Percentiles rank a stretch among this genome's conserved stretches.
Conservation (phyloP, 1,140 invertebrate genomes). For the Teleogryllus occipitalis region DNA sequence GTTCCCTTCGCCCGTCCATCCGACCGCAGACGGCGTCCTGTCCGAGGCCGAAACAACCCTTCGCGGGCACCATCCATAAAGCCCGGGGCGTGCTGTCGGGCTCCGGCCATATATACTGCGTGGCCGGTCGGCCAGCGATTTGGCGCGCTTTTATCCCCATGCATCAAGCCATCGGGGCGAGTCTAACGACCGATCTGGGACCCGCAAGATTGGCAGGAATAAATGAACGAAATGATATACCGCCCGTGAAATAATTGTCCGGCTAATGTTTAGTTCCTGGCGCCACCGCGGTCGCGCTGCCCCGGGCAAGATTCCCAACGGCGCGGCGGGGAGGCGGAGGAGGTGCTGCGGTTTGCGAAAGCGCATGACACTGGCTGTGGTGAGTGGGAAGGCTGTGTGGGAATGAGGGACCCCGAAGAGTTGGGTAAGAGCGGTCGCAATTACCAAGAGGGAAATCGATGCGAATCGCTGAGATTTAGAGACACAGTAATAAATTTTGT, state of each 20-base stretch:
- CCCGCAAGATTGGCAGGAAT: not conserved
- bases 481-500: too few species aligned
- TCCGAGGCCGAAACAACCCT: not conserved
- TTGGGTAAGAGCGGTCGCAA: too few species aligned
- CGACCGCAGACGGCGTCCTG: not conserved
- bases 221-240: slow-evolving; percentile 5
- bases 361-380: too few species aligned
- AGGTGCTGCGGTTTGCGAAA: too few species aligned
- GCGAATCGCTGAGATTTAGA: too few species aligned
- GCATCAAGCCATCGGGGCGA: not conserved
- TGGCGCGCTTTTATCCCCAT: not conserved
- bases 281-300: not conserved
- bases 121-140: not conserved
- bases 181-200: not conserved
- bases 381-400: too few species aligned
- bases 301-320: not conserved
- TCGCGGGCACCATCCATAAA: not conserved
- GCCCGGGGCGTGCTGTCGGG: not conserved
- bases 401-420: too few species aligned
- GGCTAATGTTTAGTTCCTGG: slow-evolving; percentile 3
- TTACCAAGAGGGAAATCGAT: too few species aligned
- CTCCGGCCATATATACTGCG: not conserved
- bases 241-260: not conserved
- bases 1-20: not conserved
- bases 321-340: too few species aligned